Conservation (phyloP, 2,888 invertebrate species). For the Drosophila colorata region DNA sequence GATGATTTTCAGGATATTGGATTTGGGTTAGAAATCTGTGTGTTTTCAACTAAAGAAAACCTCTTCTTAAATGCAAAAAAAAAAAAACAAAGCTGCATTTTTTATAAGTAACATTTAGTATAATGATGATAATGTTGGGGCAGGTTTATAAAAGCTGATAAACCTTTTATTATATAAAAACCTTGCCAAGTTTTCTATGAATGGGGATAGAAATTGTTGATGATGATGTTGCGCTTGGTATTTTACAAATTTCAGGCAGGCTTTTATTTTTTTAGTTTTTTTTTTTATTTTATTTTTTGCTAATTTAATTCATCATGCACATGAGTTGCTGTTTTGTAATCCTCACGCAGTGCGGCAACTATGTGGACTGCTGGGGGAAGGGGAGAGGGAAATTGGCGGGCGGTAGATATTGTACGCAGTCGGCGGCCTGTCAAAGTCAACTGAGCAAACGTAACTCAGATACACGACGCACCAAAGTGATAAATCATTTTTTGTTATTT, state of each 20-base stretch:
- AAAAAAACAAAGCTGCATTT: too few species aligned
- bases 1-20: too few species aligned
- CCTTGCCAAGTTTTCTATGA: neutral
- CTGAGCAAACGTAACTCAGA: constrained; percentile 63
- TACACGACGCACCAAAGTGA: constrained; percentile 53
- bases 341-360: constrained; percentile 49
- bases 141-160: constrained; percentile 10
- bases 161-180: constrained; percentile 5
- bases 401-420: constrained; percentile 17
- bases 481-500: constrained; percentile 71
- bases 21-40: too few species aligned
- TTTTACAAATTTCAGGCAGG: constrained; percentile 16
- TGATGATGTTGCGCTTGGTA: constrained; percentile 1
- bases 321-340: constrained; percentile 76
- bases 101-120: neutral
- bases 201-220: constrained; percentile 1
- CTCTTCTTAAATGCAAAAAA: too few species aligned
- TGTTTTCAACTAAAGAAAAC: too few species aligned
- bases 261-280: constrained; percentile 10
- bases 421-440: constrained; percentile 75
- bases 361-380: neutral
- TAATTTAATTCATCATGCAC: constrained; percentile 79
- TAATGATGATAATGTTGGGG: constrained; percentile 13
- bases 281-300: constrained; percentile 46
- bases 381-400: neutral